Evolutionary conservation across 2,113 vertebrate species (phyloP), one percentile per base, ranked within the genome.

Genomic region (Callorhinus ursinus): DNA sequence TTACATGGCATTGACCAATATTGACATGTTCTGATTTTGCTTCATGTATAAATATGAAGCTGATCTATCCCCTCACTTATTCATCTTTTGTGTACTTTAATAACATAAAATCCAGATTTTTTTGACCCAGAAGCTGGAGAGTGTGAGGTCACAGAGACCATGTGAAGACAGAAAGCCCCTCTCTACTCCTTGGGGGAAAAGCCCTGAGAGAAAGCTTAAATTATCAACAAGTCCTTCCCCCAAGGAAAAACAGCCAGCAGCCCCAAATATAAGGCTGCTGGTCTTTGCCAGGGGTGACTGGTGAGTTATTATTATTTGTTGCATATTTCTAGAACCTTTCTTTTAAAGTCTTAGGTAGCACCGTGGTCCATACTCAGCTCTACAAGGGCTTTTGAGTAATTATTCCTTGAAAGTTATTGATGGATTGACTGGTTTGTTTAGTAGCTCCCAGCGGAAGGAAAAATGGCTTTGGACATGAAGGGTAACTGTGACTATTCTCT

Each of bases 291-390:
- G 95, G 69, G 76, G 84, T 53, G 80, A 77, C 5, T 65, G 4
- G 42, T 93, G 69, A 55, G 61, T 81, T 69, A 65, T 65, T 67
- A 57, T 57, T 85, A 84, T 69, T 83, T 88, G n/a, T 36, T 59
- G 9, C 14, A 18, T 96, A 69, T 95, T 90, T 88, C 65, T 92
- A 85, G 65, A 95, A 67, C 7, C 1, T 92, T 86, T 71, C 69
- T 96, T 96, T 57, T 71, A 82, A 92, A 87, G n/a, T 61, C 82
- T 74, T 46, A 83, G 82, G 53, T 3, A 31, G 13, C 46, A 51
- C 31, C 22, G 67, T 92, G 42, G 76, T 15, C 26, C 46, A 53
- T 69, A 69, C 19, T 74, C 71, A 85, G 16, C 71, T 91, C 14
- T 46, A 53, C 12, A 65, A 71, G 72, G 22, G 24, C 2, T 94